Evolutionary conservation across 2,797 vertebrate species (phyloP), one percentile per base, ranked within the genome.

Genomic region (Enteromius viviparus): DNA sequence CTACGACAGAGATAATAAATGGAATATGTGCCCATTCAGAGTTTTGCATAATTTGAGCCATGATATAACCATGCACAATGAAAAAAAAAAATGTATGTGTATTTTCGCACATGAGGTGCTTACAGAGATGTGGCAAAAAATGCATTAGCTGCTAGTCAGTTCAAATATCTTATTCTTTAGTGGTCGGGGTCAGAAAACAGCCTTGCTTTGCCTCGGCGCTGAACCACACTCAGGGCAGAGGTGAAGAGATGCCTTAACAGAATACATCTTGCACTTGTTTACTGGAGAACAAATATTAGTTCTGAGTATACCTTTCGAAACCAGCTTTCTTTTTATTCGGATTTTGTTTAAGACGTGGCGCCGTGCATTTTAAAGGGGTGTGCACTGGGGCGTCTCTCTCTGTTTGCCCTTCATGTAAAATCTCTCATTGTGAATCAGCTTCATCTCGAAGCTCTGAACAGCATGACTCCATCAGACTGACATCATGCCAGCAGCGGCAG

Each of bases 401-500:
- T 21, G 69, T 82, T 74, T 72, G 65, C 40, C 76, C 68, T 78
- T 82, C 62, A 85, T 79, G 51, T 55, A 42, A 79, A 85, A 85
- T 79, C 69, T 66, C 76, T 85, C 60, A 79, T 51, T 74, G 58
- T 85, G 84, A 85, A 83, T 85, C 84, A 85, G 80, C 58, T 53
- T 76, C 66, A 77, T 82, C 80, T 72, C 65, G 65, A 77, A 70
- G 72, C 84, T 70, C 80, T 72, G 74, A 85, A 85, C 79, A 78
- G 74, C 68, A 85, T 34, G 80, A 77, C 68, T 74, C 80, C 80
- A 66, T 64, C 80, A 72, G 75, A 72, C 75, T 85, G 84, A 78
- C 84, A 85, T 85, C 75, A 81, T 45, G 84, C 84, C 84, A 78
- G 66, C 74, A 77, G 80, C 49, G 0, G 72, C 29, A 37, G 55